phyloP scores from a whole-genome alignment of 1,140 invertebrate species.

The Eumaeus atala region DNA sequence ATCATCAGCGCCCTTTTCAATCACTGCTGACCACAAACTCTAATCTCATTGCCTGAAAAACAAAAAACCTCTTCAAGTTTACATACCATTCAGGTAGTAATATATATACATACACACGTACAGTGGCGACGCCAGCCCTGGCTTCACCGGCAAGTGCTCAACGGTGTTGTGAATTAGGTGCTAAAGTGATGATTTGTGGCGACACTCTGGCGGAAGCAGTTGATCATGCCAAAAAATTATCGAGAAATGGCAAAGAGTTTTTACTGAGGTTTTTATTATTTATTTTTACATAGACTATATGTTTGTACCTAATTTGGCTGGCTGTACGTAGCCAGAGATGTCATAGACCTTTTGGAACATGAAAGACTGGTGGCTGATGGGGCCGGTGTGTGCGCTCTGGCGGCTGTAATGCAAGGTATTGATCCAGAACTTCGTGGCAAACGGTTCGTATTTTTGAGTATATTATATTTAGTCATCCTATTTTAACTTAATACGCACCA shows the following conservation, averaged over 20 bases:
- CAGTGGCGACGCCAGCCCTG: slow-evolving; percentile 42
- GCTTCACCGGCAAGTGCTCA: slow-evolving; percentile 42
- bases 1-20: too few relatives aligned
- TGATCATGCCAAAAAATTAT: slow-evolving; percentile 44
- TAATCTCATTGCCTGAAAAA: too few relatives aligned
- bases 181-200: slow-evolving; percentile 47
- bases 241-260: slow-evolving; percentile 34
- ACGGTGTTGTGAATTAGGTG: slow-evolving; percentile 55
- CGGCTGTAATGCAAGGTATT: slow-evolving; percentile 57
- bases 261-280: slow-evolving; percentile 33
- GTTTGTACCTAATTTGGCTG: too few relatives aligned
- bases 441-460: slow-evolving; percentile 41
- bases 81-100: too few relatives aligned
- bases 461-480: too few relatives aligned
- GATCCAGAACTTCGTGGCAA: slow-evolving; percentile 57
- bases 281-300: too few relatives aligned
- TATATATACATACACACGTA: too few relatives aligned
- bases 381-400: slow-evolving; percentile 52
- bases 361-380: slow-evolving; percentile 60
- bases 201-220: slow-evolving; percentile 41
- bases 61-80: too few relatives aligned
- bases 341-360: slow-evolving; percentile 49
- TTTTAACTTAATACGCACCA: too few relatives aligned
- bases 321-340: slow-evolving; percentile 45
- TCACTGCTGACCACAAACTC: too few relatives aligned